Conservation (phyloP, 1,140 invertebrate genomes). For the Drosophila mayri region DNA sequence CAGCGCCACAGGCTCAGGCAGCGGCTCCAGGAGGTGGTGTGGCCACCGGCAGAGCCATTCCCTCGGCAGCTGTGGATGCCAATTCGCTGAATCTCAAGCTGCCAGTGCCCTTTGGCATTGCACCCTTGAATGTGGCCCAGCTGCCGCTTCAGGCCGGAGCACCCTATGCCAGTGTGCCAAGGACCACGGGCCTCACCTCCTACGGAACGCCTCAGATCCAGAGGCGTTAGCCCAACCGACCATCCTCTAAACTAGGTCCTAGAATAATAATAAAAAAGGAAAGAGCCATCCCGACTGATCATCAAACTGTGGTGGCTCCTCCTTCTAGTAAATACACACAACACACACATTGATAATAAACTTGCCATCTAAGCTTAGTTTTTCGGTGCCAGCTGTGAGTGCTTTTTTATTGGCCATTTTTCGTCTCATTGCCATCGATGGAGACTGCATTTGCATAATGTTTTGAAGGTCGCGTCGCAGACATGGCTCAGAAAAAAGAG, state of each 20-base stretch:
- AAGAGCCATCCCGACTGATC: slow-evolving; percentile 49
- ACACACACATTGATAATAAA: slow-evolving; percentile 36
- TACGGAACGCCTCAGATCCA: slow-evolving; percentile 77
- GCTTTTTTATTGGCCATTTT: slow-evolving; percentile 52
- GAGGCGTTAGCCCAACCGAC: slow-evolving; percentile 49
- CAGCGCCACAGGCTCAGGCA: slow-evolving; percentile 6
- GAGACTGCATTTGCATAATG: slow-evolving; percentile 72
- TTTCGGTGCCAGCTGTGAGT: slow-evolving; percentile 16
- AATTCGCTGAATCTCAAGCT: slow-evolving; percentile 75
- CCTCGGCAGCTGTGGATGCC: slow-evolving; percentile 32
- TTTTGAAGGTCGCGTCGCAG: slow-evolving; percentile 58
- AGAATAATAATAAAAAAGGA: slow-evolving; percentile 48
- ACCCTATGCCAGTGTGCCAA: slow-evolving; percentile 66
- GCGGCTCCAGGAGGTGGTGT: neutral
- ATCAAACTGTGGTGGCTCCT: slow-evolving; percentile 47
- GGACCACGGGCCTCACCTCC: slow-evolving; percentile 73
- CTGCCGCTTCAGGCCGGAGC: slow-evolving; percentile 76
- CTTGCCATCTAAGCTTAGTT: slow-evolving; percentile 54
- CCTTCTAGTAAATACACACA: slow-evolving; percentile 39
- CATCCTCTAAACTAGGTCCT: slow-evolving; percentile 1
- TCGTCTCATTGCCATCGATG: slow-evolving; percentile 48
- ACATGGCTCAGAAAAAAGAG: slow-evolving; percentile 34
- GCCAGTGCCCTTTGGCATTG: slow-evolving; percentile 73
- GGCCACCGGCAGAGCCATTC: slow-evolving; percentile 39
- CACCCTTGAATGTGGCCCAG: slow-evolving; percentile 72